Evolutionary conservation across 1,140 invertebrate species (phyloP).

Genomic region (Arctopsyche grandis): DNA sequence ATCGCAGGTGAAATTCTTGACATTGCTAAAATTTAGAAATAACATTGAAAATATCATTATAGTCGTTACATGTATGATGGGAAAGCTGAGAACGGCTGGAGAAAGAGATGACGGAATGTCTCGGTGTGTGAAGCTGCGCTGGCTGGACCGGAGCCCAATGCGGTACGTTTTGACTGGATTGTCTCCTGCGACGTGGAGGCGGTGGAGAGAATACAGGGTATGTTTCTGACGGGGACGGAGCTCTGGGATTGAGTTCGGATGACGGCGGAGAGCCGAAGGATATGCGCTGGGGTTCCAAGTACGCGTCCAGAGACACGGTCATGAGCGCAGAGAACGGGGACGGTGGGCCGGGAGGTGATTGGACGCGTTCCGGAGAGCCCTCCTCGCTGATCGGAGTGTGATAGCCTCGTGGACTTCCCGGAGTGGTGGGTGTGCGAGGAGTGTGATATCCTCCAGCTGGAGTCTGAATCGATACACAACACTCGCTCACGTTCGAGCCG

Average conservation of each 20-base stretch:
- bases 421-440: conserved; percentile 60
- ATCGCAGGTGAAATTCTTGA: not conserved
- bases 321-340: conserved; percentile 86
- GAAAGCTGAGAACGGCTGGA: conserved; percentile 77
- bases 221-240: conserved; percentile 74
- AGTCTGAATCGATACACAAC: conserved; percentile 61
- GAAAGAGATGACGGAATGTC: conserved; percentile 74
- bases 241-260: conserved; percentile 74
- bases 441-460: conserved; percentile 63
- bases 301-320: conserved; percentile 85
- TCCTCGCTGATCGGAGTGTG: conserved; percentile 70
- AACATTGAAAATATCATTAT: not conserved
- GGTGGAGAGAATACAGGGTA: conserved; percentile 87
- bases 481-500: conserved; percentile 60
- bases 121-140: conserved; percentile 65
- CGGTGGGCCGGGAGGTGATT: conserved; percentile 68
- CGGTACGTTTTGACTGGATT: conserved; percentile 53
- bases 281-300: conserved; percentile 81
- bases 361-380: conserved; percentile 54
- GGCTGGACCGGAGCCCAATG: conserved; percentile 57
- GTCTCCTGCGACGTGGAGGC: conserved; percentile 66
- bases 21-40: not conserved
- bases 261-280: conserved; percentile 81
- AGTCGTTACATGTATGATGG: conserved; percentile 83
- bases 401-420: conserved; percentile 69